Evolutionary conservation across 2,113 vertebrate species (phyloP), one percentile per base, ranked within the genome.

Genomic region (Fulmarus glacialis): DNA sequence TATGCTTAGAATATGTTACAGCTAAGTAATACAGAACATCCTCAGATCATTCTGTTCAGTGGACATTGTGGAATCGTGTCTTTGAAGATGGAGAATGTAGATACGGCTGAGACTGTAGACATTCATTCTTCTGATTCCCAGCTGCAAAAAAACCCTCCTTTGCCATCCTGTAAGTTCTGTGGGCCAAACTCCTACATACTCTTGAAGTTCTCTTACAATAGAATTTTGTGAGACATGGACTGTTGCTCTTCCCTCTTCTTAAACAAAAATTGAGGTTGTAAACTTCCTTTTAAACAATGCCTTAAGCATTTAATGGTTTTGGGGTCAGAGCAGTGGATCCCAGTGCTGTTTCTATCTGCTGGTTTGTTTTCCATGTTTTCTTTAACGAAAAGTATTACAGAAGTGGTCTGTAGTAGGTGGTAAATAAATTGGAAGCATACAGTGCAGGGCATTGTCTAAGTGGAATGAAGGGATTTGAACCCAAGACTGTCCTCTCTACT

Each of bases 361-460:
- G 34, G 47, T 47, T 97, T 79, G 30, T 97, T 97, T 98, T 96
- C 64, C 52, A 75, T 81, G 78, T 66, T 97, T 55, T 27, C 47
- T 87, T 90, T 79, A 88, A 93, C 72, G 80, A 72, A 79, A 88
- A 78, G 47, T 62, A 3, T 66, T 72, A 18, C n/a, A 67, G 73
- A 84, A 96, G 73, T 47, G 29, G 52, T 63, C 73, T 84, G 90
- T 90, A 87, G 94, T 94, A 86, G 34, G 34, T 62, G 82, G 58
- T 73, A 90, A 63, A 74, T 93, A 64, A 70, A 80, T 82, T 91
- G 89, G 73, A 95, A 82, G 73, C 67, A 20, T 29, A 78, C 55
- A 90, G 78, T 82, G 82, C 80, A 72, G 48, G 3, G 8, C 56
- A 72, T 86, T 95, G 53, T 95, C 53, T 90, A 50, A 81, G 16